These are phyloP conservation scores for Macrobrachium rosenbergii DNA, from an alignment of 1,140 invertebrate species.

Conservation along the genomic window DNA sequence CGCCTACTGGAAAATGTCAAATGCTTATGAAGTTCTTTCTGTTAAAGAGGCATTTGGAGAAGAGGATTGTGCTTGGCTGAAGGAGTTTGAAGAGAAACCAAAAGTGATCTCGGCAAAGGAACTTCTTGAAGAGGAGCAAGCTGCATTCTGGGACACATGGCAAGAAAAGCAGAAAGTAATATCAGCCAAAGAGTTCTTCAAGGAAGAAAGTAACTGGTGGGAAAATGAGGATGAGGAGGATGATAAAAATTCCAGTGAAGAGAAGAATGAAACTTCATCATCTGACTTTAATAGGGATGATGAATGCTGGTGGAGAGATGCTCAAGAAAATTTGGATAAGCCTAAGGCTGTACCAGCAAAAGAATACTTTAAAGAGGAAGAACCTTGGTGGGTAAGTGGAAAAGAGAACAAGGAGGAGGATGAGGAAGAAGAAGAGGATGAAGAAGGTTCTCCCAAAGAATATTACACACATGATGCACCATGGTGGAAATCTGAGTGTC, in stretches of 20 bases:
- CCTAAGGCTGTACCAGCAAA: constrained; percentile 28
- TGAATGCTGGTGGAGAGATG: constrained; percentile 50
- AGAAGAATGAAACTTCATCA: constrained; percentile 16
- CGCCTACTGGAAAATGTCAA: constrained; percentile 54
- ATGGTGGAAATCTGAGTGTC: constrained; percentile 26
- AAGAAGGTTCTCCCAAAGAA: constrained; percentile 27
- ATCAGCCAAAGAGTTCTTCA: not conserved
- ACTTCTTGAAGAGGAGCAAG: constrained; percentile 39
- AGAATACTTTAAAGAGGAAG: constrained; percentile 44
- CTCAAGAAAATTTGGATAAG: constrained; percentile 27
- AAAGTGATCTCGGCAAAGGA: constrained; percentile 47
- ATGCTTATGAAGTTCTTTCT: constrained; percentile 53
- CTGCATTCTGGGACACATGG: constrained; percentile 43
- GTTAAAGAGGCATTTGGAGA: constrained; percentile 43
- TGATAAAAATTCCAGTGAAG: not conserved
- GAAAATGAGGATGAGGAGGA: constrained; percentile 10
- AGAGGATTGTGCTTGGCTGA: constrained; percentile 41
- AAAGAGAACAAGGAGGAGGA: constrained; percentile 24
- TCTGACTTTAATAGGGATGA: constrained; percentile 35
- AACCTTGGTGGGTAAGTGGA: constrained; percentile 11
- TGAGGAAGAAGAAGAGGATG: not conserved
- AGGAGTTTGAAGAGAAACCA: constrained; percentile 41
- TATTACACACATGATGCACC: constrained; percentile 21
- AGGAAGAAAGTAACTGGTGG: constrained; percentile 8
- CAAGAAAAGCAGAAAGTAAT: not conserved